Evolutionary conservation across 2,888 invertebrate species (phyloP), one percentile per base, ranked within the genome.

Genomic region (Quadroppia sp.): DNA sequence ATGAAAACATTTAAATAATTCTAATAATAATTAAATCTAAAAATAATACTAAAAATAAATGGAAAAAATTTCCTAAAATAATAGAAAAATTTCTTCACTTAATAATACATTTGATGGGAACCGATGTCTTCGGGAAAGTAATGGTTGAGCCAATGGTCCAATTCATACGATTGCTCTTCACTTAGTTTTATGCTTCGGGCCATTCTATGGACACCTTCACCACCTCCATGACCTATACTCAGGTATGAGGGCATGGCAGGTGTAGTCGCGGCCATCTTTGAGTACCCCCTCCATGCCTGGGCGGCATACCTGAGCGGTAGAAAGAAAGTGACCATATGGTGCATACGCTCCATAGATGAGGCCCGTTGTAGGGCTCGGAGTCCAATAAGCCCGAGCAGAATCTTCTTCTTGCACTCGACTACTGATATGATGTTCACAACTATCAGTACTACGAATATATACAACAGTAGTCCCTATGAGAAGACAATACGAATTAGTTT

Each of bases 301-400:
- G 67, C 25, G 13, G 67, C 67, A 23, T 42, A 42, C 25, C 25
- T 67, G 42, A 67, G 36, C 67, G 67, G 67, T 42, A 67, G 13
- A 42, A 23, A 67, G 20, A 23, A 40, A 7, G 42, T 20, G 42
- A 67, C 42, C n/a, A 67, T 9, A 1, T 67, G 15, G 23, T 67
- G 67, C 42, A 67, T 23, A 23, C 36, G 67, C 11, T 61, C 11
- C 17, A n/a, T n/a, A n/a, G n/a, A n/a, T n/a, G n/a, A n/a, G n/a
- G n/a, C n/a, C n/a, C n/a, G n/a, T 23, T 23, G 40, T 20, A 42
- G 2, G 7, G 67, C 67, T 23, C 42, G 67, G 2, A 42, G 42
- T 0, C 67, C 67, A 7, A 67, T 23, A 13, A 67, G 11, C 13
- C 42, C 67, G 23, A 36, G 7, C 1, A 67, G 17, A 2, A 67